A percentile compares a stretch with the other conserved stretches of the same genome.
phyloP scores from a whole-genome alignment of 2,888 invertebrate genomes.

The Tetragonisca angustula region DNA sequence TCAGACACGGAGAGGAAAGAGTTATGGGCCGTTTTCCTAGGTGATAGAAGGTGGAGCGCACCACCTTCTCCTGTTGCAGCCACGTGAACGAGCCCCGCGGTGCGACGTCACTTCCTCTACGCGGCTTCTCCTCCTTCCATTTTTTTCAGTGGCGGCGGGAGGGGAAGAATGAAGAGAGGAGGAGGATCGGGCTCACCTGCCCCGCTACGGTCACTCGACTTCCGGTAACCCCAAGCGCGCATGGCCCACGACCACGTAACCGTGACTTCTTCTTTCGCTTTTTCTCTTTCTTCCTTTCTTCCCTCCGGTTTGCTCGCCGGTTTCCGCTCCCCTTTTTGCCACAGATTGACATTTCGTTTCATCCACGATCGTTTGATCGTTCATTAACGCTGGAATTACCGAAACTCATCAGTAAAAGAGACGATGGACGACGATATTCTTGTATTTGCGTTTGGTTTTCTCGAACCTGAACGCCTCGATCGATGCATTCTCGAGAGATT shows the following conservation, averaged over 20 bases:
- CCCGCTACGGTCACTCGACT: slow-evolving; percentile 78
- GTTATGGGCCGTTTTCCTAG: slow-evolving; percentile 61
- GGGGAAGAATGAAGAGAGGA: slow-evolving; percentile 46
- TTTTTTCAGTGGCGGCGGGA: slow-evolving; percentile 19
- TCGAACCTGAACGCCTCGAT: no score
- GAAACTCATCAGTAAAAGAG: no score
- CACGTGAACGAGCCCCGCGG: slow-evolving; percentile 46
- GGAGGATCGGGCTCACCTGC: slow-evolving; percentile 71
- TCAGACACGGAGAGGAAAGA: slow-evolving; percentile 50
- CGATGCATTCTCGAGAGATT: no score
- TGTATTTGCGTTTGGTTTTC: no score
- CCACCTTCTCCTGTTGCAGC: slow-evolving; percentile 47
- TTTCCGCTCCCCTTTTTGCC: slow-evolving; percentile 12
- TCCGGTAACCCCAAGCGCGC: slow-evolving; percentile 75
- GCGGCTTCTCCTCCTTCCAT: slow-evolving; percentile 37
- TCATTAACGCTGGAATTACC: background rate
- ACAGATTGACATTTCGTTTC: background rate
- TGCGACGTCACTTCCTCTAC: slow-evolving; percentile 65
- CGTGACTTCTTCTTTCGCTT: slow-evolving; percentile 65
- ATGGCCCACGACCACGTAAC: slow-evolving; percentile 73
- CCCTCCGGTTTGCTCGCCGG: background rate
- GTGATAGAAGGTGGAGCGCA: slow-evolving; percentile 62
- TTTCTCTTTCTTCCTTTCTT: slow-evolving; percentile 33
- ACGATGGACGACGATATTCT: no score
- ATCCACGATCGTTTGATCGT: background rate